Percentiles rank a stretch among this genome's conserved stretches.
Evolutionary conservation across 1,140 invertebrate genomes (phyloP).

Genomic region (Plodia interpunctella): DNA sequence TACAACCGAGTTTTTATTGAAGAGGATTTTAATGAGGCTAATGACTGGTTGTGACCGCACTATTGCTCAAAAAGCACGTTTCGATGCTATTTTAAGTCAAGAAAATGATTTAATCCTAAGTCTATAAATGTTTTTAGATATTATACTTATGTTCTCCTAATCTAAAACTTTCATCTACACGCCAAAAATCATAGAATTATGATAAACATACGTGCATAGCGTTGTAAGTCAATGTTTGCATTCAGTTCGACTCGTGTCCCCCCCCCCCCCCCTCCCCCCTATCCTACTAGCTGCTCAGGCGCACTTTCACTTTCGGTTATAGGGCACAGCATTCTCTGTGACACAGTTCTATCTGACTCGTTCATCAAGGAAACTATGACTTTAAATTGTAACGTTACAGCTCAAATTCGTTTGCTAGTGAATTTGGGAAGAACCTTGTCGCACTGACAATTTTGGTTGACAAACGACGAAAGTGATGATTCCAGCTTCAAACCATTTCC

Average conservation of each 20-base stretch:
- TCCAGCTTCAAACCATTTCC: conserved; percentile 14
- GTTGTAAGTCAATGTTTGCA: conserved; percentile 65
- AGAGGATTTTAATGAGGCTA: too few species aligned
- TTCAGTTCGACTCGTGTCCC: conserved; percentile 54
- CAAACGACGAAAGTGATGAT: conserved; percentile 42
- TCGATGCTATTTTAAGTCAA: too few species aligned
- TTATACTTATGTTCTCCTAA: background rate
- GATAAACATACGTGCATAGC: conserved; percentile 41
- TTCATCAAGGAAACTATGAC: background rate
- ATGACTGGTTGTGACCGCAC: too few species aligned
- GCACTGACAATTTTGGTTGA: conserved; percentile 25
- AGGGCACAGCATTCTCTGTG: conserved; percentile 48
- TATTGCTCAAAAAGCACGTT: too few species aligned
- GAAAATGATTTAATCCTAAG: too few species aligned
- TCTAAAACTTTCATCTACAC: conserved; percentile 29
- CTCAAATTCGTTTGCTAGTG: background rate
- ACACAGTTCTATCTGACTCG: conserved; percentile 24
- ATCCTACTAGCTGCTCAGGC: conserved; percentile 21
- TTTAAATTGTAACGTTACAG: background rate
- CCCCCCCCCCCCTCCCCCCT: conserved; percentile 27
- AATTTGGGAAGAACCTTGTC: conserved; percentile 6
- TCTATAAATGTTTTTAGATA: background rate
- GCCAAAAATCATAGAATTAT: conserved; percentile 14
- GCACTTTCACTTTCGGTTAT: conserved; percentile 73
- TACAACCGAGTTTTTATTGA: too few species aligned